Conservation (phyloP, 1,140 invertebrate species). For the Hydropsyche tenuis region DNA sequence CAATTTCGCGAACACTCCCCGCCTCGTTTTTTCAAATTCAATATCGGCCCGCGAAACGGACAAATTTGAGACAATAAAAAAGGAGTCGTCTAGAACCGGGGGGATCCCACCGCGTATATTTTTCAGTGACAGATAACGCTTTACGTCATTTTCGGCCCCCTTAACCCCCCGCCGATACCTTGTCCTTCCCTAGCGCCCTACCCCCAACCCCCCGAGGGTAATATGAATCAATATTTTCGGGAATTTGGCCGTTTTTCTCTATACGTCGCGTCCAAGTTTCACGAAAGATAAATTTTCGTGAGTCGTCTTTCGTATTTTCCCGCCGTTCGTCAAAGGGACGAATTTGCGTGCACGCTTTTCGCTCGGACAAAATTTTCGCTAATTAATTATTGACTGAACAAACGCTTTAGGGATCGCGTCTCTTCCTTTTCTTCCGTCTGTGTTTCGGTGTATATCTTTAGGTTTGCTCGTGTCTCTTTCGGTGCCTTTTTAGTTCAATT, state of each 20-base stretch:
- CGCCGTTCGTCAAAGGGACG: slow-evolving; percentile 1
- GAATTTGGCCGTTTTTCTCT: neutral
- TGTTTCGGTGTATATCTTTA: too few relatives aligned
- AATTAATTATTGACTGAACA: slow-evolving; percentile 28
- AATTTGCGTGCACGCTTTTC: neutral
- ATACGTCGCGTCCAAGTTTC: too few relatives aligned
- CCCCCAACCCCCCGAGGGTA: neutral
- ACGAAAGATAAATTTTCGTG: too few relatives aligned
- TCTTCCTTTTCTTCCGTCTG: too few relatives aligned
- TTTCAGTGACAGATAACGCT: slow-evolving; percentile 22
- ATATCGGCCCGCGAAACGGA: neutral
- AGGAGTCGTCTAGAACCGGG: neutral
- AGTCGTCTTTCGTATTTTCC: slow-evolving; percentile 13
- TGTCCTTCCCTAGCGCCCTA: neutral
- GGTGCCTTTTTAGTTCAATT: slow-evolving; percentile 4
- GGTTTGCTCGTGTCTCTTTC: too few relatives aligned
- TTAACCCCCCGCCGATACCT: too few relatives aligned
- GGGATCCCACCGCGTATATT: slow-evolving; percentile 9
- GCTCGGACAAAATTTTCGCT: slow-evolving; percentile 7
- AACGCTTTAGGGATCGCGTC: neutral
- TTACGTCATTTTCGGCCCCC: slow-evolving; percentile 14
- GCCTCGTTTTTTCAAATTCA: too few relatives aligned
- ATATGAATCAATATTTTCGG: slow-evolving; percentile 30
- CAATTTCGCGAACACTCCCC: too few relatives aligned
- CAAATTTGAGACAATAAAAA: slow-evolving; percentile 19